Conservation (phyloP, 1,140 invertebrate genomes). For the Sweltsa coloradensis region DNA sequence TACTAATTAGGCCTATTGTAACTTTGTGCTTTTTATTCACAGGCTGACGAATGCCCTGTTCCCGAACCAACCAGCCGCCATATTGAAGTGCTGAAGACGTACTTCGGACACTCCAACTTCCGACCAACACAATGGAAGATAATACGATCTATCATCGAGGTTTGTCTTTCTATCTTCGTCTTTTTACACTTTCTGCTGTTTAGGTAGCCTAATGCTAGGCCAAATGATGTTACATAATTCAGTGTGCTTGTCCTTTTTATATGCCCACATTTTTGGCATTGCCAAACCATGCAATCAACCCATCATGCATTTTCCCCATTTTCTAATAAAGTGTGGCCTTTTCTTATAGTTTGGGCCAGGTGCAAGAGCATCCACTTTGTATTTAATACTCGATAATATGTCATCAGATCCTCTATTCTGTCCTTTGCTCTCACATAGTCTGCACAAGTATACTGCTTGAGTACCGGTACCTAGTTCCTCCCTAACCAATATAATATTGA, state of each 20-base stretch:
- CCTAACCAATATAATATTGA: too few relatives aligned
- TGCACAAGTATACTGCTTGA: too few relatives aligned
- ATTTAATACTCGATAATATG: too few relatives aligned
- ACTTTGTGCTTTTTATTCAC: background rate
- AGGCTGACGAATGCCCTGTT: background rate
- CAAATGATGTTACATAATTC: background rate
- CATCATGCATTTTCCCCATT: too few relatives aligned
- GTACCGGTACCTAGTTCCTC: too few relatives aligned
- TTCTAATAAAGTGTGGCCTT: background rate
- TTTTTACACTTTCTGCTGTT: background rate
- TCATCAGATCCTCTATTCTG: too few relatives aligned
- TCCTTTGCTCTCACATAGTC: too few relatives aligned
- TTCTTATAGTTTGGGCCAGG: too few relatives aligned
- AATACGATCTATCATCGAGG: constrained; percentile 41
- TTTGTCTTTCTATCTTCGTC: constrained; percentile 46
- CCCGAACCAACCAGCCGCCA: constrained; percentile 21
- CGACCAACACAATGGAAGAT: constrained; percentile 54
- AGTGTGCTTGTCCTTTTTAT: background rate
- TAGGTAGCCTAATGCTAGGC: background rate
- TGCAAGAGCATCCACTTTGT: too few relatives aligned
- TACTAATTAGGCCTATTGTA: too few relatives aligned
- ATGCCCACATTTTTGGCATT: background rate
- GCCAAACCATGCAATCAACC: too few relatives aligned
- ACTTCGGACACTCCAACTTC: constrained; percentile 45
- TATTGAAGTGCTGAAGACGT: constrained; percentile 31